Conservation (phyloP, 2,888 invertebrate species). For the Hyppa rectilinea region DNA sequence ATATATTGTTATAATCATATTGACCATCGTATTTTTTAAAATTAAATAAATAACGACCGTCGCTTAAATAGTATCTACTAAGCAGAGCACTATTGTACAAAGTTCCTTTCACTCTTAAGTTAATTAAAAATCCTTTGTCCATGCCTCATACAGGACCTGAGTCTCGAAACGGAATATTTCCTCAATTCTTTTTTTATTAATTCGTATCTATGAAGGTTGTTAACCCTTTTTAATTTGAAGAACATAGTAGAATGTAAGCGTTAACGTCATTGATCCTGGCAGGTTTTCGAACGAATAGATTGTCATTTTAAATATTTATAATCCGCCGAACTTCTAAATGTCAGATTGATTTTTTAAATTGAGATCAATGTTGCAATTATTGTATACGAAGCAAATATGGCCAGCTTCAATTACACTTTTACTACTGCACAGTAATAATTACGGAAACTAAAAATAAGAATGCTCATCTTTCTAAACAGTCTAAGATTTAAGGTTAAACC, state of each 20-base stretch:
- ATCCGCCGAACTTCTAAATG: constrained; percentile 31
- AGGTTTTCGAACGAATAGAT: constrained; percentile 28
- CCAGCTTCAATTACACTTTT: not conserved
- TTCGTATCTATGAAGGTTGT: constrained; percentile 54
- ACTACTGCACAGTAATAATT: not conserved
- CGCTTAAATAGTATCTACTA: constrained; percentile 15
- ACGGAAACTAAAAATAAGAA: not conserved
- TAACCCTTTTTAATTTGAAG: constrained; percentile 50
- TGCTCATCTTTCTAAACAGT: constrained; percentile 7
- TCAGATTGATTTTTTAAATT: constrained; percentile 21
- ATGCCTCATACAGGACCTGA: constrained; percentile 29
- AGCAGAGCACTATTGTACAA: constrained; percentile 18
- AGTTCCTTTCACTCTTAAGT: constrained; percentile 58
- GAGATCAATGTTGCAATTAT: constrained; percentile 2
- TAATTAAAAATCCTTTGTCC: constrained; percentile 52
- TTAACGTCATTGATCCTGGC: constrained; percentile 41
- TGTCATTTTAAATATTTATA: constrained; percentile 55
- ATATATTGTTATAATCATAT: not conserved
- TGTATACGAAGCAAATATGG: not conserved
- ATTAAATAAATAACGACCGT: constrained; percentile 9
- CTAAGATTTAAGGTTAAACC: not conserved
- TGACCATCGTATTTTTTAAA: not conserved
- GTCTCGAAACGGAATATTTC: constrained; percentile 56
- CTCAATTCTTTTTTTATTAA: constrained; percentile 62
- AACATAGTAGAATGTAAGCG: constrained; percentile 41